Percentiles rank a stretch among this genome's conserved stretches.
phyloP scores from a whole-genome alignment of 2,888 invertebrate genomes.

The Xylota segnis region DNA sequence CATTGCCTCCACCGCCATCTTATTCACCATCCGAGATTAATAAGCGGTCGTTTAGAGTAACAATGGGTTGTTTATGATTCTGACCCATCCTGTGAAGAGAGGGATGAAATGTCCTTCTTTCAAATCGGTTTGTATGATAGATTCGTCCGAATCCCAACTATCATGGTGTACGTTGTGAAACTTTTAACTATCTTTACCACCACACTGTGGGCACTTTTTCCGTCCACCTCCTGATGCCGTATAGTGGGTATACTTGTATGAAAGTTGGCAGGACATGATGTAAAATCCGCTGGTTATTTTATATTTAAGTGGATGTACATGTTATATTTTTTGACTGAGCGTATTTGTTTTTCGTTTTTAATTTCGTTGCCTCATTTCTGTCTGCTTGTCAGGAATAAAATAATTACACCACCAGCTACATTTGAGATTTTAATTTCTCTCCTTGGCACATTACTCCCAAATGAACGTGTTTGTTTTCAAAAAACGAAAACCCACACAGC shows the following conservation, averaged over 20 bases:
- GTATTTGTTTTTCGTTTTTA: constrained; percentile 13
- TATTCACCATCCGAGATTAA: constrained; percentile 56
- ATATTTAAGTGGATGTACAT: constrained; percentile 24
- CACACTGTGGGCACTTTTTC: constrained; percentile 39
- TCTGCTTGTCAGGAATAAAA: constrained; percentile 45
- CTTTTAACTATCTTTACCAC: constrained; percentile 41
- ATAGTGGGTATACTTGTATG: constrained; percentile 34
- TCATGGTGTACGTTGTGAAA: constrained; percentile 37
- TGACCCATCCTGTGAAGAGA: constrained; percentile 43
- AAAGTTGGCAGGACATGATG: constrained; percentile 39
- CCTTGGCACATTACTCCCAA: constrained; percentile 16
- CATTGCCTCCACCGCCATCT: constrained; percentile 37
- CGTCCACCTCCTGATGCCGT: constrained; percentile 24
- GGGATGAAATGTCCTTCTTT: constrained; percentile 33
- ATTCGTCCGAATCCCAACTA: constrained; percentile 43
- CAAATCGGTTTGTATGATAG: constrained; percentile 54
- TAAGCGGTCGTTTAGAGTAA: constrained; percentile 68
- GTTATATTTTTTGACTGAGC: background rate
- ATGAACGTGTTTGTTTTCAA: constrained; percentile 26
- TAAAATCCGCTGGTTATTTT: constrained; percentile 28
- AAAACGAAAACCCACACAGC: background rate
- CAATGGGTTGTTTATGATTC: constrained; percentile 61
- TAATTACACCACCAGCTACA: constrained; percentile 27
- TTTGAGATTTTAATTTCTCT: constrained; percentile 41
- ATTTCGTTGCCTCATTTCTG: constrained; percentile 27